phyloP scores from a whole-genome alignment of 2,113 vertebrate genomes.

The Centropus unirufus region DNA sequence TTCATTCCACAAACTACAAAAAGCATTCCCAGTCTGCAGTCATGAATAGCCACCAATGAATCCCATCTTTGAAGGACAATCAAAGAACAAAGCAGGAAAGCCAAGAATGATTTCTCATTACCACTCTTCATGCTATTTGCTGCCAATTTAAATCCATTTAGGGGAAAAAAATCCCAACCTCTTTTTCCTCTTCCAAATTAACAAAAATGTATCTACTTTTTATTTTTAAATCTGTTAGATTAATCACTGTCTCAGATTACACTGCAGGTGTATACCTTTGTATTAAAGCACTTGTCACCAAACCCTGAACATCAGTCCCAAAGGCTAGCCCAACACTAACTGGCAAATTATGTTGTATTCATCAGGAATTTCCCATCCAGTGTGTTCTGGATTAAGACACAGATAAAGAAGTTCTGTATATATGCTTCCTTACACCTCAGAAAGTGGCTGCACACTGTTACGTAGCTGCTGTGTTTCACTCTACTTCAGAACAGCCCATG shows the following conservation, averaged over 20 bases:
- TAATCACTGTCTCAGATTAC: neutral
- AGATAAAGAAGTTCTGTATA: neutral
- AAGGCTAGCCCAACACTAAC: neutral
- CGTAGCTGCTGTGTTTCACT: neutral
- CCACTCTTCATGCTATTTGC: neutral
- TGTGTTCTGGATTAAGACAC: neutral
- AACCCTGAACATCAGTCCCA: neutral
- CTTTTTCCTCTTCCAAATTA: neutral
- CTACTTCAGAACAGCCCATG: neutral
- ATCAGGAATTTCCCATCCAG: neutral
- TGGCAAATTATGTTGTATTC: neutral
- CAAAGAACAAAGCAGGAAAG: slow-evolving; percentile 57
- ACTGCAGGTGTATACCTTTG: neutral
- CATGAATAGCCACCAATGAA: neutral
- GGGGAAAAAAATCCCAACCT: no score
- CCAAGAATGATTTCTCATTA: slow-evolving; percentile 27
- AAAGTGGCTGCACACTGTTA: neutral
- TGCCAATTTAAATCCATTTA: neutral
- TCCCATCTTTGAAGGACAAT: neutral
- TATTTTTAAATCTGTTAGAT: neutral
- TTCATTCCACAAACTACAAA: slow-evolving; percentile 27
- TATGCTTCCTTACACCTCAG: neutral
- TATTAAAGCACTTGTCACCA: neutral
- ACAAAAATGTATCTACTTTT: neutral
- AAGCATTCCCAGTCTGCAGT: neutral